Conservation (phyloP, 2,797 vertebrate species). For the Trachurus trachurus region DNA sequence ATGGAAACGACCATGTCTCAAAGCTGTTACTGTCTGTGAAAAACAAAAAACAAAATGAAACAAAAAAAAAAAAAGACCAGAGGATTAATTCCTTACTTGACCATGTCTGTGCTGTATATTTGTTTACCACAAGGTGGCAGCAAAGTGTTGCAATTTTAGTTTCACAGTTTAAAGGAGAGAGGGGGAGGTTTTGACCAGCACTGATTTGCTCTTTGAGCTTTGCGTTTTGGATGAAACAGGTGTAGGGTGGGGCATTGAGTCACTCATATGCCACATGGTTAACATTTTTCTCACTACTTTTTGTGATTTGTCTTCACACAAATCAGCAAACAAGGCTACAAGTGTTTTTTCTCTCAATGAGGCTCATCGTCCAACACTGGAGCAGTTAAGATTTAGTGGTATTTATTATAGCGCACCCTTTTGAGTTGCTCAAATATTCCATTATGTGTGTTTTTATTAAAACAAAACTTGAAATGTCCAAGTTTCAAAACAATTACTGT, state of each 20-base stretch:
- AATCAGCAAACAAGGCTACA: neutral
- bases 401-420: neutral
- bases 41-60: slow-evolving; percentile 30
- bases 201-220: slow-evolving; percentile 28
- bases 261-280: slow-evolving; percentile 18
- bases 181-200: neutral
- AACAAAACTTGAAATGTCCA: slow-evolving; percentile 51
- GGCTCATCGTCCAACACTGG: slow-evolving; percentile 10
- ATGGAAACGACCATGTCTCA: slow-evolving; percentile 87
- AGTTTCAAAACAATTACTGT: slow-evolving; percentile 16
- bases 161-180: slow-evolving; percentile 2
- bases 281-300: neutral
- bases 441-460: neutral
- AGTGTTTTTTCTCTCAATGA: neutral
- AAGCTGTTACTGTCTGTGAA: slow-evolving; percentile 82
- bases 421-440: neutral
- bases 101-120: slow-evolving; percentile 66
- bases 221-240: slow-evolving; percentile 7
- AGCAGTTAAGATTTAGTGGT: neutral
- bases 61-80: slow-evolving; percentile 5
- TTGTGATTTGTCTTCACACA: slow-evolving; percentile 15
- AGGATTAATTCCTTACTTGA: slow-evolving; percentile 44
- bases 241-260: neutral
- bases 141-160: slow-evolving; percentile 40
- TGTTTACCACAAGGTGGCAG: slow-evolving; percentile 70